A percentile compares a stretch with the other conserved stretches of the same genome.
Conservation (phyloP, 2,888 invertebrate genomes). For the Drosophila nr. perissopoda region DNA sequence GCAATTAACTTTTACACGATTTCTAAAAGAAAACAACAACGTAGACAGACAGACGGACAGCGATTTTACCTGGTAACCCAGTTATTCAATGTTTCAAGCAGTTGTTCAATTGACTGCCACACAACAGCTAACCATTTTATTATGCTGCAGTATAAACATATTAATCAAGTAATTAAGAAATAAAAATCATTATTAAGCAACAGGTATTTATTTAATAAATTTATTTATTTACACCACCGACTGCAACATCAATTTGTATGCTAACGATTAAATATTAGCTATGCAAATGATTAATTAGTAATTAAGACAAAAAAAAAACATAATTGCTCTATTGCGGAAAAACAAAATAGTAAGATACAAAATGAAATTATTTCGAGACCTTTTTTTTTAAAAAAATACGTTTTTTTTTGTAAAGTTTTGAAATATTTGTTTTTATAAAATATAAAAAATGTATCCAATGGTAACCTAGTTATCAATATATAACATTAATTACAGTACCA, state of each 20-base stretch:
- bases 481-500: background rate
- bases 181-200: constrained; percentile 23
- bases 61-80: constrained; percentile 62
- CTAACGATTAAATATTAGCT: constrained; percentile 11
- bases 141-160: constrained; percentile 28
- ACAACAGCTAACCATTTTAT: constrained; percentile 16
- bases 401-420: background rate
- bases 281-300: constrained; percentile 33
- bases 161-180: constrained; percentile 46
- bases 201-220: constrained; percentile 21
- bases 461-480: background rate
- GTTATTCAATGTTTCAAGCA: constrained; percentile 45
- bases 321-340: constrained; percentile 30
- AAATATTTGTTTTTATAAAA: background rate
- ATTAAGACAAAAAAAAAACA: constrained; percentile 6
- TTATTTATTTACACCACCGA: constrained; percentile 1
- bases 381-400: no score
- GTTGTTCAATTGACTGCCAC: constrained; percentile 35
- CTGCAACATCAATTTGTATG: constrained; percentile 35
- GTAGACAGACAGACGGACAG: constrained; percentile 7
- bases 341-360: background rate
- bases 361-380: background rate
- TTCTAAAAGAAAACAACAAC: constrained; percentile 70
- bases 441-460: background rate
- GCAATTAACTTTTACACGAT: constrained; percentile 76